Conservation (phyloP, 2,888 invertebrate genomes). For the Beris morrisii region DNA sequence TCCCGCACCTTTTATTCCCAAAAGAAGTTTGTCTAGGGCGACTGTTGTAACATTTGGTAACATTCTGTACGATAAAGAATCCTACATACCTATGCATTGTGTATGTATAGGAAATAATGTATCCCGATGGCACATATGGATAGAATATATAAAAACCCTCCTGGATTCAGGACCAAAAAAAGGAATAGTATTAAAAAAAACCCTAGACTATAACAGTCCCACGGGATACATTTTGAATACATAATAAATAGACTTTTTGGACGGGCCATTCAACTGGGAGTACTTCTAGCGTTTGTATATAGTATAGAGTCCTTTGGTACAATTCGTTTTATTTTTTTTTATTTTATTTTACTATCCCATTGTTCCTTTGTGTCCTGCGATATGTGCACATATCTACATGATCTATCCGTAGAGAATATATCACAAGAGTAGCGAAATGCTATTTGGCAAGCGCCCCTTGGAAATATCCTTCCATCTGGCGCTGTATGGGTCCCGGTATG, state of each 20-base stretch:
- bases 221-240: conserved; percentile 37
- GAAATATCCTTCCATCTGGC: conserved; percentile 19
- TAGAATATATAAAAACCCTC: conserved; percentile 27
- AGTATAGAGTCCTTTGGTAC: conserved; percentile 17
- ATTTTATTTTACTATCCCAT: conserved; percentile 24
- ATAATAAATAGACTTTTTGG: conserved; percentile 37
- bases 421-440: conserved; percentile 7
- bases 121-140: conserved; percentile 19
- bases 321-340: conserved; percentile 14
- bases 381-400: conserved; percentile 27
- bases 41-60: not conserved
- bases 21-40: conserved; percentile 17
- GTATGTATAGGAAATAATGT: conserved; percentile 14
- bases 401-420: conserved; percentile 24
- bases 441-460: not conserved
- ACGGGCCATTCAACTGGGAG: conserved; percentile 32
- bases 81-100: not conserved
- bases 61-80: conserved; percentile 6
- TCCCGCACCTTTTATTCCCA: conserved; percentile 16
- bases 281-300: conserved; percentile 12
- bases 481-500: not conserved
- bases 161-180: conserved; percentile 4
- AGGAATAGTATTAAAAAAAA: conserved; percentile 24
- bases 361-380: conserved; percentile 25
- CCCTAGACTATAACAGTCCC: conserved; percentile 30